Evolutionary conservation across 37 sponge, comb jelly and placozoan genomes (phyloP).

Genomic region (Halichondria panicea): DNA sequence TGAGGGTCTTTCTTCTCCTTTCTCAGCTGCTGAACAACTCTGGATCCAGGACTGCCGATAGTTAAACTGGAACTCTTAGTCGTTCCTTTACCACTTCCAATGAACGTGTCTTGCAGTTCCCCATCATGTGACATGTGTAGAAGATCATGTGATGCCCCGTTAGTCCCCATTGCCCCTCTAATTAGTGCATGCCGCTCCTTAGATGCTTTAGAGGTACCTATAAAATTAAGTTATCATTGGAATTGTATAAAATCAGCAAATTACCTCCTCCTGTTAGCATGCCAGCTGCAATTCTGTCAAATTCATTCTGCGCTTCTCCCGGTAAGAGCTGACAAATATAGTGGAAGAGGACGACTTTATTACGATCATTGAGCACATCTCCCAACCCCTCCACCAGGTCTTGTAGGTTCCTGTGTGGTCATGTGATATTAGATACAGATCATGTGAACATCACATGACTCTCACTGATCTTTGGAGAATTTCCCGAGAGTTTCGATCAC

Average conservation of each 20-base stretch:
- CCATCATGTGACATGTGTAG: no score
- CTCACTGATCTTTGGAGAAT: conserved; percentile 56
- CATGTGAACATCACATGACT: neutral
- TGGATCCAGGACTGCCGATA: no score
- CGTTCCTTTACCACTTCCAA: no score
- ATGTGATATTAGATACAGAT: conserved; percentile 5
- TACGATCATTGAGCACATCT: conserved; percentile 39
- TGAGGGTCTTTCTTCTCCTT: no score
- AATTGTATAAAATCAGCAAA: neutral
- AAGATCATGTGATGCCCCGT: no score
- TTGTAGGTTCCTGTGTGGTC: conserved; percentile 45
- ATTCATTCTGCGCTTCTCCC: conserved; percentile 55
- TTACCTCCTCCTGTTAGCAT: conserved; percentile 17
- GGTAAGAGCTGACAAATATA: conserved; percentile 86
- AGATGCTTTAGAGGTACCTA: no score
- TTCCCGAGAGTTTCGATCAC: conserved; percentile 43
- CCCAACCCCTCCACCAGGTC: conserved; percentile 46
- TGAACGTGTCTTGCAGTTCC: no score
- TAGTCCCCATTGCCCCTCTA: no score
- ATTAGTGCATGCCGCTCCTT: no score
- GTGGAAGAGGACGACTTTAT: conserved; percentile 66
- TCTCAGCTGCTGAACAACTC: no score
- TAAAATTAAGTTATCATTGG: no score
- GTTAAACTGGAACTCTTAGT: no score
- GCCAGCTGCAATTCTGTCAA: conserved; percentile 73